Conservation (phyloP, 2,888 invertebrate species). For the Belgica antarctica region DNA sequence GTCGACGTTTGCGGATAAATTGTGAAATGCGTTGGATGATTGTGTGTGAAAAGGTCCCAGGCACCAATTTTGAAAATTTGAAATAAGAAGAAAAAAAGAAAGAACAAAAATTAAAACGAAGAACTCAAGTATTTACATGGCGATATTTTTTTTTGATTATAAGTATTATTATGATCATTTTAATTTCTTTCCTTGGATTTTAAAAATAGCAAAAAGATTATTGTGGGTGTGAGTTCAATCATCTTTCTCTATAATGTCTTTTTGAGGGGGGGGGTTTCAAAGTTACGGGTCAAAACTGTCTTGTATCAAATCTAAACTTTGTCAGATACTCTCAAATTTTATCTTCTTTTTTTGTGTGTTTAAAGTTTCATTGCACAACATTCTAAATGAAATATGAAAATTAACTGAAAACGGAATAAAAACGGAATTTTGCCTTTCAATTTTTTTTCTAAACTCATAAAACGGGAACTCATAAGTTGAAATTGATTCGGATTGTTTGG, state of each 20-base stretch:
- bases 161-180: conserved; percentile 3
- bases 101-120: conserved; percentile 37
- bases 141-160: conserved; percentile 17
- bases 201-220: conserved; percentile 22
- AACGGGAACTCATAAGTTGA: not conserved
- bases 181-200: too few relatives aligned
- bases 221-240: conserved; percentile 7
- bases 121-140: conserved; percentile 37
- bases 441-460: not conserved
- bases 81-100: conserved; percentile 40
- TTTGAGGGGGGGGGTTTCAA: not conserved
- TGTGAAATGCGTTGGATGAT: conserved; percentile 23
- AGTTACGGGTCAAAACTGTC: not conserved
- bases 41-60: conserved; percentile 42
- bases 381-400: not conserved
- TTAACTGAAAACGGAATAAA: conserved; percentile 6
- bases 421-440: conserved; percentile 22
- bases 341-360: conserved; percentile 4
- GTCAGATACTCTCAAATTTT: not conserved
- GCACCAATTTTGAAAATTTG: conserved; percentile 43
- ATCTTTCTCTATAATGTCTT: conserved; percentile 25
- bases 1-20: conserved; percentile 14
- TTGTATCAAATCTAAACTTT: not conserved
- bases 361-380: conserved; percentile 2
- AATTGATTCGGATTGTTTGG: not conserved